Conservation (phyloP, 2,888 invertebrate genomes). For the Branchinecta sandiegonensis region DNA sequence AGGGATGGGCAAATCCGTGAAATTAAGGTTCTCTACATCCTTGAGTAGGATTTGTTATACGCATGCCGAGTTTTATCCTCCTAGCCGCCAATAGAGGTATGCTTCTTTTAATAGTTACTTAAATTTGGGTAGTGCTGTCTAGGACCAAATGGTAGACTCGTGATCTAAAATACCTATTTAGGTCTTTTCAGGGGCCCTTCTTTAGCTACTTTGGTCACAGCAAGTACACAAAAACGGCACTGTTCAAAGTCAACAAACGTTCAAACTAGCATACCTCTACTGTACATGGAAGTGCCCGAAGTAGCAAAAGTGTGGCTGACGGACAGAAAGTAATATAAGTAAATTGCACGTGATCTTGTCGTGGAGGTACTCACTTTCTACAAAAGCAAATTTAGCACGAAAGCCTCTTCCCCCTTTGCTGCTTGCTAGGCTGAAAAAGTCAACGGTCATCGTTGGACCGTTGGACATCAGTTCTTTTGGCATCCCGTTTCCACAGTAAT, state of each 20-base stretch:
- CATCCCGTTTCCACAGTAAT: slow-evolving; percentile 64
- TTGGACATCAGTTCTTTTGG: slow-evolving; percentile 88
- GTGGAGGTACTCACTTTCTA: slow-evolving; percentile 62
- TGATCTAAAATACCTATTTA: too few relatives aligned
- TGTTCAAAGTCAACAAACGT: too few relatives aligned
- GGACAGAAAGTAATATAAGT: not conserved
- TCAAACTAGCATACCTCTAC: too few relatives aligned
- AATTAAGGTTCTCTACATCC: too few relatives aligned
- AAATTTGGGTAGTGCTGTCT: too few relatives aligned
- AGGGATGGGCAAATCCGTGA: too few relatives aligned
- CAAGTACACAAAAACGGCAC: not conserved
- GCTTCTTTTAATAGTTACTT: not conserved
- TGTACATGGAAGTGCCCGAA: too few relatives aligned
- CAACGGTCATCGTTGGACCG: slow-evolving; percentile 66
- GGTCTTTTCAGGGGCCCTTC: too few relatives aligned
- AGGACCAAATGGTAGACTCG: too few relatives aligned
- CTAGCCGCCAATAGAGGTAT: not conserved
- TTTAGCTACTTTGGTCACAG: not conserved
- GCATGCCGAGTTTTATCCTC: too few relatives aligned
- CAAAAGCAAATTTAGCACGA: slow-evolving; percentile 71
- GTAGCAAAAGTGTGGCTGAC: too few relatives aligned
- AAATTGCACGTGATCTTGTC: not conserved
- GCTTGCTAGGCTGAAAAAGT: slow-evolving; percentile 65
- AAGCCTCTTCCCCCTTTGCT: slow-evolving; percentile 68
- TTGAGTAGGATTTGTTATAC: too few relatives aligned